A percentile compares a stretch with the other conserved stretches of the same genome.
Conservation (phyloP, 2,113 vertebrate genomes). For the Australoheros scitulus region DNA sequence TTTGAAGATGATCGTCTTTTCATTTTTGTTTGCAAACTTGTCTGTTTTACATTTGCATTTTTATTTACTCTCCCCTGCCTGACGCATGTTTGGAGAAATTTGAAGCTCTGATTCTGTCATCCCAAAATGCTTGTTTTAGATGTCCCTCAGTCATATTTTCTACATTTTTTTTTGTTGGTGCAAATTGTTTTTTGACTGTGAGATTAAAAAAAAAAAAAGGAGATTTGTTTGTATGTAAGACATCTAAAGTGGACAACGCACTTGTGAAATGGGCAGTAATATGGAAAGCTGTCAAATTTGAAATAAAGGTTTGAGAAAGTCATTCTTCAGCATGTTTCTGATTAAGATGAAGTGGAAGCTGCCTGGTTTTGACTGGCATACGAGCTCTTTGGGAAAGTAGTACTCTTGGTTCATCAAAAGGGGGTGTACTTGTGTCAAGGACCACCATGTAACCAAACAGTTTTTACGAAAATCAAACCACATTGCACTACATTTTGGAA, state of each 20-base stretch:
- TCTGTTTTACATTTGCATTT: constrained; percentile 59
- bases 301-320: constrained; percentile 74
- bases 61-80: constrained; percentile 39
- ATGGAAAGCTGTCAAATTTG: constrained; percentile 63
- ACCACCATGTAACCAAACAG: not conserved
- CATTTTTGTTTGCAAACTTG: not conserved
- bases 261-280: constrained; percentile 49
- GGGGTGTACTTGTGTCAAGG: constrained; percentile 39
- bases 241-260: constrained; percentile 39
- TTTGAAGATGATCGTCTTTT: not conserved
- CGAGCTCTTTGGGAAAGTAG: not conserved
- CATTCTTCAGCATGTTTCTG: not conserved
- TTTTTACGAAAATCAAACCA: not conserved
- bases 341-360: not conserved
- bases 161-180: constrained; percentile 66
- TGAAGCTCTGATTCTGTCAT: constrained; percentile 58
- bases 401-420: constrained; percentile 29
- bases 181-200: constrained; percentile 53
- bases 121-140: constrained; percentile 44
- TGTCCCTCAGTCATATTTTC: constrained; percentile 50
- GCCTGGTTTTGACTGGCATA: not conserved
- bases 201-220: constrained; percentile 65
- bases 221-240: constrained; percentile 66
- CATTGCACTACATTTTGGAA: not conserved
- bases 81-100: constrained; percentile 42